Base-by-base conservation (phyloP, 2,888 invertebrate genomes). In the Hecatera dysodea region DNA sequence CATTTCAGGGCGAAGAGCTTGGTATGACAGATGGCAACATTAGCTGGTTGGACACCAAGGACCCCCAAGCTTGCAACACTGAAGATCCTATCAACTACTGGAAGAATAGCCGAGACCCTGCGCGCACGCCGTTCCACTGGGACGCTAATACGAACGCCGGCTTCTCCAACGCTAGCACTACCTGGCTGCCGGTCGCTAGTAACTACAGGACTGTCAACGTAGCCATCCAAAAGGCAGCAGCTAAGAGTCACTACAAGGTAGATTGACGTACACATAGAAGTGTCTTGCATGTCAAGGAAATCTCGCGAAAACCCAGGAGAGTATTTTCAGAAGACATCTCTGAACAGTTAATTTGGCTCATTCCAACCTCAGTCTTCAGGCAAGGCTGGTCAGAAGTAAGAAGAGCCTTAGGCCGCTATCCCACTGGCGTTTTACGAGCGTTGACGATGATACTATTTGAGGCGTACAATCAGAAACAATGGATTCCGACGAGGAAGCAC, bases 1-100 rank as follows among this genome's bases (percentile, higher is more conserved):
- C 1, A 22, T 67, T 44, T 39, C 96, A 98, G 93, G 98, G 98
- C 2, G 98, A 98, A 89, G 98, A 98, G 90, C 96, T 98, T 68
- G 98, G 98, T 12, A 98, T 98, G 98, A 95, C 96, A 0, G 97
- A 98, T 87, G 96, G 96, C 2, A 90, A 90, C 85, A 94, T 97
- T 27, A 96, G 96, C 7, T 97, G 97, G 96, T 92, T 96, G 4
- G 96, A 97, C 70, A 97, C 97, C 0, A 90, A 95, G 0, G 98
- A 97, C 91, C 97, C 97, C 0, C 96, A 96, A 6, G 97, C 97
- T 2, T 97, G 97, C 85, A 97, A 97, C 84, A 96, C 97, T 0
- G 97, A 97, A 50, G 97, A 97, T 81, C 96, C 97, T 0, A 85
- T 95, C 2, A 95, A 96, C 79, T 97, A 97, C 89, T 92, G 94